Evolutionary conservation across 2,113 vertebrate genomes (phyloP), one percentile per base, ranked within the genome.

Genomic region (Pelecanoides urinatrix): DNA sequence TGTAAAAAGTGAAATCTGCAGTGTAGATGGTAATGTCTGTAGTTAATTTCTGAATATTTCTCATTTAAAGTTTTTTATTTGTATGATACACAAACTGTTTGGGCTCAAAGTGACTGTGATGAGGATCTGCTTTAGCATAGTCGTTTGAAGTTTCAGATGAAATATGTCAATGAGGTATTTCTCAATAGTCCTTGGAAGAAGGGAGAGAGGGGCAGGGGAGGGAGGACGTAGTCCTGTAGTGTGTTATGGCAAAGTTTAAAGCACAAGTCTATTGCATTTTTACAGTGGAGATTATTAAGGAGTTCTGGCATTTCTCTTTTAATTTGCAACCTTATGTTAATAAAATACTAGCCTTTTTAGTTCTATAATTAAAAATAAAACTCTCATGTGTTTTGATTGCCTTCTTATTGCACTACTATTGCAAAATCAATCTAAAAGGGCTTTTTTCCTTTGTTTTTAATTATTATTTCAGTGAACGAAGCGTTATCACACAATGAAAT

Each of bases 271-370:
- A 86, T 14, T 21, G n/a, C 82, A 27, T 95, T 84, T 92, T 87
- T 53, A 79, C 73, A 22, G 66, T 42, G 71, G 71, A 82, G 56
- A 78, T 87, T 68, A 56, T 84, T 76, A 27, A 72, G 47, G 87
- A 82, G 58, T 91, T 95, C 75, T 88, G 73, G 70, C 81, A 34
- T 90, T 93, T 92, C 71, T 62, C 74, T 42, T 88, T 91, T 85
- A 52, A 66, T 94, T 94, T 90, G 49, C 87, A 88, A 76, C 45
- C 58, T 90, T 61, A 32, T 77, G 80, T 95, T 91, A 95, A 97
- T 91, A 88, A 94, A 94, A 81, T 53, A 16, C 49, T 96, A 95
- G 78, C n/a, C 61, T 84, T 91, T 91, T 91, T 87, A 93, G 88
- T 66, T 89, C 81, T 86, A 8, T 75, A 86, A 81, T 89, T 74